These are phyloP conservation scores for Sternarchorhynchus goeldii DNA, from an alignment of 2,797 vertebrate genomes.

Conservation along the genomic window DNA sequence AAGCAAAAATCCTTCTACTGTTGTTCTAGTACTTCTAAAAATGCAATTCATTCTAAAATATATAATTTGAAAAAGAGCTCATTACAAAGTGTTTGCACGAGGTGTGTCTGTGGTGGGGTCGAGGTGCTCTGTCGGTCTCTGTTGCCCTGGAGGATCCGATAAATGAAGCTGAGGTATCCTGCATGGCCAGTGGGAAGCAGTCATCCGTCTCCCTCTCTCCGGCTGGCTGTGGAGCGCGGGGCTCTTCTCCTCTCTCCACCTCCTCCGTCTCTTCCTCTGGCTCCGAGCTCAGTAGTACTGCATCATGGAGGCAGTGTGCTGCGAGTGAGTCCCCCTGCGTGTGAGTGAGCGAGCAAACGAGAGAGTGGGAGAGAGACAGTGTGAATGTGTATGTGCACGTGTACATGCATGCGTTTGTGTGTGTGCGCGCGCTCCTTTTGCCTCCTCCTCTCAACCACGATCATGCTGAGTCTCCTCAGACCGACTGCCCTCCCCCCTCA, in stretches of 20 bases:
- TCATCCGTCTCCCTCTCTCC: slow-evolving; percentile 8
- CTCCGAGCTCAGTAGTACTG: slow-evolving; percentile 15
- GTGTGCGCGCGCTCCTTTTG: slow-evolving; percentile 48
- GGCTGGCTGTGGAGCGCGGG: background rate
- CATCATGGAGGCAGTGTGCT: slow-evolving; percentile 32
- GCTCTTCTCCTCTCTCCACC: background rate
- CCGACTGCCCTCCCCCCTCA: slow-evolving; percentile 47
- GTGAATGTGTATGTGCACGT: no score
- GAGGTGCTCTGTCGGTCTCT: slow-evolving; percentile 8
- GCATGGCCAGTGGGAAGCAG: background rate
- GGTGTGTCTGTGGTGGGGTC: slow-evolving; percentile 22
- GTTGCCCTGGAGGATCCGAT: slow-evolving; percentile 44
- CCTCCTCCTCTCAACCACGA: slow-evolving; percentile 55
- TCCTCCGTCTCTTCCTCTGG: no score
- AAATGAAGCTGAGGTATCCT: slow-evolving; percentile 49
- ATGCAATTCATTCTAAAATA: background rate
- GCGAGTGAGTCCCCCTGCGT: no score
- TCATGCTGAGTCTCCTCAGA: slow-evolving; percentile 28
- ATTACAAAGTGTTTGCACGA: slow-evolving; percentile 22
- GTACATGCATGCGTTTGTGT: slow-evolving; percentile 4
- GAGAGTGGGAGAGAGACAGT: background rate
- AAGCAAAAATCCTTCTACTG: background rate
- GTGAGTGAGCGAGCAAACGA: background rate
- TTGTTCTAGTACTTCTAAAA: background rate
- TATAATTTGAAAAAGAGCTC: no score